Conservation (phyloP, 1,140 invertebrate genomes). For the Pseudomyrmex cubaensis region DNA sequence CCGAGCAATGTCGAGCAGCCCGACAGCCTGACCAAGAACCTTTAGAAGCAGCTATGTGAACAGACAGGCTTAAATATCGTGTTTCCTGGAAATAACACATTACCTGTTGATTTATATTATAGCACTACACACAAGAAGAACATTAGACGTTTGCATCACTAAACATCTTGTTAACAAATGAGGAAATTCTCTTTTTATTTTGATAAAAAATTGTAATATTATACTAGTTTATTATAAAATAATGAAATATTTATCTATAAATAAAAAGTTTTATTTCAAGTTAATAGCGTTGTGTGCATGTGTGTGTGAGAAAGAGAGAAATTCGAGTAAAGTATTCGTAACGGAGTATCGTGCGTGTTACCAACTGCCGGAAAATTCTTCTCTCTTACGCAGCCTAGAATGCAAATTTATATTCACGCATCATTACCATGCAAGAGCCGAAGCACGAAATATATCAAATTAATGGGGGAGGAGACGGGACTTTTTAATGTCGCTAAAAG, state of each 20-base stretch:
- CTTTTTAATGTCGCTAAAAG: slow-evolving; percentile 63
- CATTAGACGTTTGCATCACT: not conserved
- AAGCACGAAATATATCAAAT: slow-evolving; percentile 55
- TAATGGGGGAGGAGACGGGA: slow-evolving; percentile 19
- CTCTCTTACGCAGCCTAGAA: slow-evolving; percentile 10
- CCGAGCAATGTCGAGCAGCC: slow-evolving; percentile 34
- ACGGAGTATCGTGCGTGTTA: not conserved
- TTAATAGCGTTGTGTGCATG: too few species aligned
- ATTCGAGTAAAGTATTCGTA: not conserved
- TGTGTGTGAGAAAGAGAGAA: too few species aligned
- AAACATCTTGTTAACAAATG: not conserved
- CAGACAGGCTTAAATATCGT: slow-evolving; percentile 36
- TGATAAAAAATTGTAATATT: not conserved
- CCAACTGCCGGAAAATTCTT: not conserved
- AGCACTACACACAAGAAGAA: not conserved
- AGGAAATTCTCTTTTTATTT: not conserved
- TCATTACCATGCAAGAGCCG: slow-evolving; percentile 53
- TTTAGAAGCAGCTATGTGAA: slow-evolving; percentile 62
- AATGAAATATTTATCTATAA: not conserved
- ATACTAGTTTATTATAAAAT: not conserved
- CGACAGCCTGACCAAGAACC: slow-evolving; percentile 18
- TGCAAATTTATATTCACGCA: slow-evolving; percentile 49
- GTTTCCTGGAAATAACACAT: slow-evolving; percentile 30
- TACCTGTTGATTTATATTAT: slow-evolving; percentile 43
- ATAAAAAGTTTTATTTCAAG: not conserved